Evolutionary conservation across 2,888 invertebrate genomes (phyloP), one percentile per base, ranked within the genome.

Genomic region (Ectemnius lituratus): DNA sequence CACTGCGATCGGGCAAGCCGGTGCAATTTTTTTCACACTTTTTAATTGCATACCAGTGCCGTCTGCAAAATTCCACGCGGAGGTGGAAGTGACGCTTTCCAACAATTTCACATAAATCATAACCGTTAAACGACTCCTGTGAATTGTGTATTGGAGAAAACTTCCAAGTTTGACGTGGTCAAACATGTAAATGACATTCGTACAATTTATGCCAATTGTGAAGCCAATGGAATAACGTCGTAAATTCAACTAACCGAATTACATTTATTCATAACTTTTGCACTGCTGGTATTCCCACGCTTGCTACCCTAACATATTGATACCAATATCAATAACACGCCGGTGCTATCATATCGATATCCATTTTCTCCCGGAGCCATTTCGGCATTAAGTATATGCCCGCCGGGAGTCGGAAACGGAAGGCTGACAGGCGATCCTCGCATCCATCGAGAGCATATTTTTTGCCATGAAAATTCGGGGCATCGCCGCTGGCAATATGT

Each of bases 101-200:
- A 37, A 6, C 37, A 37, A 37, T 37, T 37, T 37, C 37, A 11
- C 37, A 37, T 37, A 37, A 37, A 37, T 37, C 37, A 6, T 11
- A 8, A 1, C 37, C 5, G 11, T 6, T 37, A 37, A 6, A 37
- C 37, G 37, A 23, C 23, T 23, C 23, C 23, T 3, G 23, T 23
- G 37, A 11, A 37, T 37, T 37, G 37, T 6, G 5, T 6, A 11
- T 6, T 4, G 37, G 13, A 49, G n/a, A 37, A 23, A 60, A 52
- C 52, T 60, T 67, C 49, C 49, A 46, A 61, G 46, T 47, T 8
- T 14, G n/a, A 37, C 28, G 60, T 14, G 28, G 60, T 13, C 11
- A 18, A 60, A 67, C 16, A 52, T 52, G 67, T 52, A 27, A 67
- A 67, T 67, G 60, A 60, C 67, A 45, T 20, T 49, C 60, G 60